Percentiles rank a stretch among this genome's conserved stretches.
Conservation (phyloP, 92 coral and sea anemone genomes). For the Porites evermanni region DNA sequence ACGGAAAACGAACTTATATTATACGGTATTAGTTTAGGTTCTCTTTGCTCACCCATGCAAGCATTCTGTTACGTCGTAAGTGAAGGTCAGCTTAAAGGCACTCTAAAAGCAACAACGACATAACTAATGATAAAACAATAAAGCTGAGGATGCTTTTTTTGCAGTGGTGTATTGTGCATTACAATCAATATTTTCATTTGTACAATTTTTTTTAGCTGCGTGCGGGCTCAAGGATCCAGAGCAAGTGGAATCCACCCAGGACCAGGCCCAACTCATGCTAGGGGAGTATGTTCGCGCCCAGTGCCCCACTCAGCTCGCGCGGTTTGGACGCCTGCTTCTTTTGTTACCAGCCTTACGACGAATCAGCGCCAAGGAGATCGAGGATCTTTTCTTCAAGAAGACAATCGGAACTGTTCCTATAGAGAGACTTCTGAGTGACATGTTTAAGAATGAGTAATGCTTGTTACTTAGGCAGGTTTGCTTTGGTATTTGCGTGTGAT, state of each 20-base stretch:
- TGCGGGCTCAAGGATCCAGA: slow-evolving; percentile 90
- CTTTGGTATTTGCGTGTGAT: too few species aligned
- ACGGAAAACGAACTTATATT: neutral
- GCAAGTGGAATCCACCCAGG: slow-evolving; percentile 89
- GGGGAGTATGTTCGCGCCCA: slow-evolving; percentile 88
- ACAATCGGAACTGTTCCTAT: slow-evolving; percentile 96
- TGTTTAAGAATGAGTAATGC: slow-evolving; percentile 81
- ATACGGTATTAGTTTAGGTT: neutral
- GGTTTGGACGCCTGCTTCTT: slow-evolving; percentile 93
- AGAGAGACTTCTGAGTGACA: slow-evolving; percentile 85
- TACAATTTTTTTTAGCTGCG: slow-evolving; percentile 55
- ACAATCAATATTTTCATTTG: neutral
- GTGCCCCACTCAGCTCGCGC: slow-evolving; percentile 82
- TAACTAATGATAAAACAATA: neutral
- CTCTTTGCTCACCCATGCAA: neutral
- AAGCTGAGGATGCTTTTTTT: neutral
- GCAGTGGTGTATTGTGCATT: too few species aligned
- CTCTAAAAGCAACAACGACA: neutral
- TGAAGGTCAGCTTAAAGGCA: too few species aligned
- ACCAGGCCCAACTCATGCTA: slow-evolving; percentile 93
- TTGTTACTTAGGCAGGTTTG: neutral
- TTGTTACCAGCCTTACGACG: slow-evolving; percentile 84
- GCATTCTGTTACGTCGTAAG: neutral
- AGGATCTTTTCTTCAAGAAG: slow-evolving; percentile 92
- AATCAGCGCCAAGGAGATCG: slow-evolving; percentile 84